These are phyloP conservation scores for Meloe dianella DNA, from an alignment of 2,888 invertebrate genomes.

Conservation along the genomic window DNA sequence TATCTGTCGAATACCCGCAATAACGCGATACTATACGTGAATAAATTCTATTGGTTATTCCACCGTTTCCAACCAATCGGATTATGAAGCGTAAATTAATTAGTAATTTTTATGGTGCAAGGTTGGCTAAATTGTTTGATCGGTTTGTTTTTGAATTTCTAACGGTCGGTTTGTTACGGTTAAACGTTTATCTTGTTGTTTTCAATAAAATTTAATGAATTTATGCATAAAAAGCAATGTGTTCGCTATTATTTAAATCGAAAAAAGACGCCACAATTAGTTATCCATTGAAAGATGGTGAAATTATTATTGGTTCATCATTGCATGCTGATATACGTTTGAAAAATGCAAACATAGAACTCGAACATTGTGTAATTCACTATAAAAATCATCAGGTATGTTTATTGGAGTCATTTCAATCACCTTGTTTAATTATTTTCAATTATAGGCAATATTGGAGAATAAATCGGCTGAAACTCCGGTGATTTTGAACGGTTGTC, in stretches of 20 bases:
- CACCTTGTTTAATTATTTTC: neutral
- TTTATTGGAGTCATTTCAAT: neutral
- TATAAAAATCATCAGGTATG: neutral
- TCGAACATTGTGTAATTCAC: neutral
- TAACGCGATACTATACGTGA: neutral
- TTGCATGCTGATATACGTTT: slow-evolving; percentile 39
- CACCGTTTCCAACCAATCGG: neutral
- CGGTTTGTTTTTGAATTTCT: neutral
- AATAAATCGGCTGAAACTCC: slow-evolving; percentile 4
- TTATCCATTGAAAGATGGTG: slow-evolving; percentile 31
- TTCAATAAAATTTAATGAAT: neutral
- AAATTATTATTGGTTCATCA: slow-evolving; percentile 37
- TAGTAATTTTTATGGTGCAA: neutral
- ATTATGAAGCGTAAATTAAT: neutral
- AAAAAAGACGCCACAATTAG: neutral
- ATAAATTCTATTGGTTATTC: neutral
- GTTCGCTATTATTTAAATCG: neutral
- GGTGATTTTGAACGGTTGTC: slow-evolving; percentile 2
- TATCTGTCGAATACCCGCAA: too few relatives aligned
- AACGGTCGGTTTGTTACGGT: neutral
- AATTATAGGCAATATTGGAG: neutral
- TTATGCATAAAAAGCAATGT: neutral
- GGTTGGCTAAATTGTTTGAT: neutral
- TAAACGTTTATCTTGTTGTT: neutral
- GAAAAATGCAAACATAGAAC: slow-evolving; percentile 21